Base-by-base conservation (phyloP, 2,888 invertebrate genomes). In the Hypena proboscidalis region DNA sequence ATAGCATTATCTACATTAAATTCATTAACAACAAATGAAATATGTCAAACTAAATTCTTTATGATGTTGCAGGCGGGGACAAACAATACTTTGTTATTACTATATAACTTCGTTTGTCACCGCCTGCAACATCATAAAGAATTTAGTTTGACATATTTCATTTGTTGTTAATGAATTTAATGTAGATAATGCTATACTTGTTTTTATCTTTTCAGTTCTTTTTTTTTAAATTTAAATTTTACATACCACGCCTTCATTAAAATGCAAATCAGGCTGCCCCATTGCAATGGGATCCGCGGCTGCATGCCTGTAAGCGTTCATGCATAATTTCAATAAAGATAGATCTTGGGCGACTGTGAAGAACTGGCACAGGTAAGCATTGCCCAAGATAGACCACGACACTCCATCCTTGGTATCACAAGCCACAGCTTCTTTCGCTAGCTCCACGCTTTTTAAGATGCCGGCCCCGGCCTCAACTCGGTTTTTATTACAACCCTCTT, bases 341-440 rank as follows among this genome's bases (percentile, higher is more conserved):
- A 95, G 94, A 67, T 95, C 94, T 74, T 97, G 96, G 1, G 93
- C 92, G 19, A 94, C 91, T 26, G 92, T 93, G 77, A 97, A 97
- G 80, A 95, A 97, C 38, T 94, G 93, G 36, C 95, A 95, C 45
- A 97, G 81, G 76, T 97, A 95, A 0, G 97, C 96, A 85, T 97
- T 97, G 14, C 96, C 97, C 32, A 97, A 86, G 37, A 97, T 93
- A 35, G 94, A 92, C 97, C 97, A 97, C 0, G 97, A 97, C 4
- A 93, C 87, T 0, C 97, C 97, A 84, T 97, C 97, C 34, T 81
- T 88, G 4, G 94, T 92, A 71, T 97, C 96, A 17, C 95, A 77
- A 31, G 94, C 92, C 0, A 97, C 95, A 0, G 97, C 96, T 69
- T 97, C 96, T 76, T 95, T 96, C 0, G 97, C 97, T 62, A 94